phyloP scores from a whole-genome alignment of 2,797 vertebrate species.

The Gadopsis bispinosus region DNA sequence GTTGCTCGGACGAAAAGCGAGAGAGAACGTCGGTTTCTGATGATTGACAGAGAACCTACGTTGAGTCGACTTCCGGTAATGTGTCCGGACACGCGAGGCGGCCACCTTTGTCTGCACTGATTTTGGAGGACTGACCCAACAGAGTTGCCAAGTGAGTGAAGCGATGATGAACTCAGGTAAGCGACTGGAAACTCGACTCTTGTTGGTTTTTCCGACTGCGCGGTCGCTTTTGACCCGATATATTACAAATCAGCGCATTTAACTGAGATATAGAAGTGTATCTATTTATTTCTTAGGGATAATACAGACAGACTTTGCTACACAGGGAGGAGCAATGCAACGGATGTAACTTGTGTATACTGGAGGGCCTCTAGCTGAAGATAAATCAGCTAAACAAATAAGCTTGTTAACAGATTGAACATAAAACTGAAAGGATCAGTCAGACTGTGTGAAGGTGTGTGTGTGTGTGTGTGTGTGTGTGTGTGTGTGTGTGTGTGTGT shows the following conservation, averaged over 20 bases:
- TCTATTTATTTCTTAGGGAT: background rate
- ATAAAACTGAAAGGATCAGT: background rate
- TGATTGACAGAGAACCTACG: background rate
- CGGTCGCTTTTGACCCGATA: background rate
- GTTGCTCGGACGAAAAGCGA: background rate
- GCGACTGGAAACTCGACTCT: constrained; percentile 15
- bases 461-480: background rate
- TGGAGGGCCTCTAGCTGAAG: background rate
- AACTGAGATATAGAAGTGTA: background rate
- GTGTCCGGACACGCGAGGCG: constrained; percentile 3
- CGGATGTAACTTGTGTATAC: background rate
- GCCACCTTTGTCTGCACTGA: constrained; percentile 8
- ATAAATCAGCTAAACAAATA: background rate
- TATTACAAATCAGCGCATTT: background rate
- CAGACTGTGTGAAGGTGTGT: background rate
- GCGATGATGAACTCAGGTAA: constrained; percentile 75
- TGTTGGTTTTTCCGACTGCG: background rate
- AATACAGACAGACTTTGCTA: background rate
- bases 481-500: too few relatives aligned
- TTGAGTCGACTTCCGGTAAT: background rate
- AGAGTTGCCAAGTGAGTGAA: constrained; percentile 25
- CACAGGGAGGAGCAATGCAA: background rate
- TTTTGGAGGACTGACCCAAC: background rate
- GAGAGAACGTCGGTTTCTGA: background rate
- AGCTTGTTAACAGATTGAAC: background rate